These are phyloP conservation scores for Lycophotia porphyrea DNA, from an alignment of 2,888 invertebrate species.

Conservation along the genomic window DNA sequence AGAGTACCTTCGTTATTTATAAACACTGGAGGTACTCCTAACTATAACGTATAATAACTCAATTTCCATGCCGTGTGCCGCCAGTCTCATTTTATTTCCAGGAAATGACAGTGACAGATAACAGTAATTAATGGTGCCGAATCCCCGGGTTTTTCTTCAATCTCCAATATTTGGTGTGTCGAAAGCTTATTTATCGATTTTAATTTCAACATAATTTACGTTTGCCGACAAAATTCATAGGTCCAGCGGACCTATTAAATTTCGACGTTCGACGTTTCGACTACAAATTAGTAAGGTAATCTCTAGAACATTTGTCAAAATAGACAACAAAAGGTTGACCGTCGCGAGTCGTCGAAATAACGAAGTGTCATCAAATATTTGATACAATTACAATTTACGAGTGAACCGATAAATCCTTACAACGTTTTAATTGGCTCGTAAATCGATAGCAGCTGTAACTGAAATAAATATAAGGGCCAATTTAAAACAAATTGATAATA, in stretches of 20 bases:
- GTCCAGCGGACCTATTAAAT: slow-evolving; percentile 14
- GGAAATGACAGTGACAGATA: slow-evolving; percentile 26
- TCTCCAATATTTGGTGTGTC: slow-evolving; percentile 26
- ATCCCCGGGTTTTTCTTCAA: slow-evolving; percentile 27
- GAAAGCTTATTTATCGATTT: slow-evolving; percentile 38
- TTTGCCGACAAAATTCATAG: slow-evolving; percentile 33
- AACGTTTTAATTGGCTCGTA: slow-evolving; percentile 84
- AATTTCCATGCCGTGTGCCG: not conserved
- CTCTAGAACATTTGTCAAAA: slow-evolving; percentile 26
- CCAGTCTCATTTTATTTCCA: slow-evolving; percentile 26
- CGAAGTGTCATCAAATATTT: slow-evolving; percentile 60
- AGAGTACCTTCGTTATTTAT: slow-evolving; percentile 25
- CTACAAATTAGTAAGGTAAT: slow-evolving; percentile 22
- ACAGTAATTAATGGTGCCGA: slow-evolving; percentile 25
- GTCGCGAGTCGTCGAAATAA: slow-evolving; percentile 31
- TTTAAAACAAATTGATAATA: slow-evolving; percentile 84
- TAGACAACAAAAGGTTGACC: slow-evolving; percentile 35
- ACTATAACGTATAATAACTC: not conserved
- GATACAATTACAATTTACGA: slow-evolving; percentile 66
- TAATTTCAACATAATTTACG: slow-evolving; percentile 42
- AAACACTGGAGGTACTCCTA: not conserved
- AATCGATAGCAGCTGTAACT: slow-evolving; percentile 84
- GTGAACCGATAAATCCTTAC: slow-evolving; percentile 68
- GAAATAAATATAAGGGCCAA: slow-evolving; percentile 84
- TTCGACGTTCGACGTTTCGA: not conserved